Conservation (phyloP, 2,113 vertebrate species). For the Grammomys surdaster region DNA sequence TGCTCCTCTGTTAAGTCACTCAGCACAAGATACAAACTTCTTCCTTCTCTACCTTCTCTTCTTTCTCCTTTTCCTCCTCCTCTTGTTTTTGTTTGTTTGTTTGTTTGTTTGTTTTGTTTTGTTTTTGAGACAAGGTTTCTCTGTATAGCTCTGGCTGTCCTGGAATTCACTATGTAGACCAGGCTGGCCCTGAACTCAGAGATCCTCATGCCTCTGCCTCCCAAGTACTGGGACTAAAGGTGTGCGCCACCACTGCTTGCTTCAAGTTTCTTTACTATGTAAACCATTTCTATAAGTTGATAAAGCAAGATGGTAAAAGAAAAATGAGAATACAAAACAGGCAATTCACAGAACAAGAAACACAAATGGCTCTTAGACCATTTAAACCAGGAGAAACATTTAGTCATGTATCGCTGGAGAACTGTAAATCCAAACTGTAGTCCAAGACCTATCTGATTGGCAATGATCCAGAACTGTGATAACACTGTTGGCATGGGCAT, state of each 20-base stretch:
- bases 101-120: too few species aligned
- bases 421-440: not conserved
- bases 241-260: not conserved
- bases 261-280: not conserved
- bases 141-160: not conserved
- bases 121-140: not conserved
- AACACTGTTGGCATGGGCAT: not conserved
- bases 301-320: not conserved
- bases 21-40: not conserved
- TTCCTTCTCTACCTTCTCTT: too few species aligned
- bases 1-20: not conserved
- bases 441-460: conserved; percentile 11
- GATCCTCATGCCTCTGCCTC: not conserved
- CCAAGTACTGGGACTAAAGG: not conserved
- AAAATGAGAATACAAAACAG: not conserved
- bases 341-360: not conserved
- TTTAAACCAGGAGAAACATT: not conserved
- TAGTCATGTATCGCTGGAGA: not conserved
- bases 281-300: not conserved
- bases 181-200: not conserved
- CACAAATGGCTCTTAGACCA: not conserved
- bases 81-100: not conserved
- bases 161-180: not conserved
- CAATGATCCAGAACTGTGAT: not conserved
- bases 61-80: not conserved